Evolutionary conservation across 2,797 vertebrate species (phyloP), one percentile per base, ranked within the genome.

Genomic region (Pangasius krempfi): DNA sequence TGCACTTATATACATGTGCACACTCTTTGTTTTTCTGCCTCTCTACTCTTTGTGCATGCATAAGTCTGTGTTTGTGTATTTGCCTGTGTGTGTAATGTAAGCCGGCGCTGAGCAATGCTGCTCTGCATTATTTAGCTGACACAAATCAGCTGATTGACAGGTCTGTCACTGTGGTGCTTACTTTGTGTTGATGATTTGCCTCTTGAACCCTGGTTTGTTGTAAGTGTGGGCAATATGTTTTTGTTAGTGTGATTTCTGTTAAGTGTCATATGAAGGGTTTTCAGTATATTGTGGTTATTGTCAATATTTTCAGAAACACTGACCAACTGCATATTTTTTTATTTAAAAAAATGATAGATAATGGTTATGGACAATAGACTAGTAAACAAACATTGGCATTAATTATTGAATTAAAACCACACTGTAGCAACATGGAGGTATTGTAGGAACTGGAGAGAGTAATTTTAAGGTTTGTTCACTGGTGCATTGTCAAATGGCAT

Each of bases 101-200:
- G 66, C 33, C 66, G 7, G 33, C 64, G 4, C 54, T 86, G 7
- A 85, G 79, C 68, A 44, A 66, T n/a, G 40, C 50, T 20, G 40
- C 82, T 89, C 58, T 87, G 78, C 91, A 90, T 94, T 94, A 94
- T 94, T 93, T 86, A 94, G 72, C 91, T 91, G 91, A 89, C 92
- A 94, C 93, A 94, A 93, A 94, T 93, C 93, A 93, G 92, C 56
- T 90, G 89, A 90, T 88, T 83, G 90, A 90, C 85, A 87, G 85
- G 50, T 58, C 52, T 85, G 75, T 90, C 72, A 44, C 70, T 83
- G 54, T 81, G 52, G 9, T 72, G 25, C 82, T 79, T 54, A 30
- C 47, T 54, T 10, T 33, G 25, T 70, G 73, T 85, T 78, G 40
- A 86, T n/a, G 64, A 40, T 64, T 79, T 64, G 13, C 10, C 27